These are phyloP conservation scores for Megalops atlanticus DNA, from an alignment of 2,113 vertebrate genomes.

Conservation along the genomic window DNA sequence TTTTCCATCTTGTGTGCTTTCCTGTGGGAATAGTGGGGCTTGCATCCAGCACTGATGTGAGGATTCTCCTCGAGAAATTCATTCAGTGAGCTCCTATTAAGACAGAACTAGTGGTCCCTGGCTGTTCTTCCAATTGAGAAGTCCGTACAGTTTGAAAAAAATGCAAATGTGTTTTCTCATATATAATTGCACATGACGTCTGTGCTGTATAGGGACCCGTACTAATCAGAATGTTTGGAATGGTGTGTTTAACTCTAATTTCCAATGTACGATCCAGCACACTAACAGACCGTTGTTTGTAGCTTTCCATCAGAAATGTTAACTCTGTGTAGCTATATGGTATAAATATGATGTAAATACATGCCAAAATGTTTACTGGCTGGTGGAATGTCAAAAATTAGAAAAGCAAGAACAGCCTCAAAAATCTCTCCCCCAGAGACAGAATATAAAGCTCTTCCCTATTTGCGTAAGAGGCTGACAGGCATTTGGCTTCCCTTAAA, in stretches of 20 bases:
- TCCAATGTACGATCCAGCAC: neutral
- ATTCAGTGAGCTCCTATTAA: no score
- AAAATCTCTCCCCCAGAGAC: no score
- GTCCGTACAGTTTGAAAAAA: neutral
- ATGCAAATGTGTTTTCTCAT: neutral
- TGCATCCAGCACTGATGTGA: neutral
- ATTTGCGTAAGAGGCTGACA: no score
- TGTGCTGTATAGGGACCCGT: neutral
- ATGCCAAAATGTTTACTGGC: no score
- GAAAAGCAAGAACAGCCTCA: no score
- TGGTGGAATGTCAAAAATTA: no score
- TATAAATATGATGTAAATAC: no score
- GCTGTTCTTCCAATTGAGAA: neutral
- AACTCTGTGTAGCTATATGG: no score
- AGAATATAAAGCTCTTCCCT: no score
- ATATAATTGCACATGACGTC: neutral
- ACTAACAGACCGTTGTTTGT: neutral
- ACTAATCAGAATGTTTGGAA: neutral
- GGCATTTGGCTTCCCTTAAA: no score
- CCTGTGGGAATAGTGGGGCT: conserved; percentile 9
- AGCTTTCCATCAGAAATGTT: no score
- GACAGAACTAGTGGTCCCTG: neutral
- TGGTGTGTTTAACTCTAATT: neutral
- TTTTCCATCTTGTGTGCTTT: conserved; percentile 30
- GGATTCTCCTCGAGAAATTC: conserved; percentile 4